A percentile compares a stretch with the other conserved stretches of the same genome.
These are phyloP conservation scores for Ypsolopha sequella DNA, from an alignment of 2,888 invertebrate genomes.

Conservation along the genomic window DNA sequence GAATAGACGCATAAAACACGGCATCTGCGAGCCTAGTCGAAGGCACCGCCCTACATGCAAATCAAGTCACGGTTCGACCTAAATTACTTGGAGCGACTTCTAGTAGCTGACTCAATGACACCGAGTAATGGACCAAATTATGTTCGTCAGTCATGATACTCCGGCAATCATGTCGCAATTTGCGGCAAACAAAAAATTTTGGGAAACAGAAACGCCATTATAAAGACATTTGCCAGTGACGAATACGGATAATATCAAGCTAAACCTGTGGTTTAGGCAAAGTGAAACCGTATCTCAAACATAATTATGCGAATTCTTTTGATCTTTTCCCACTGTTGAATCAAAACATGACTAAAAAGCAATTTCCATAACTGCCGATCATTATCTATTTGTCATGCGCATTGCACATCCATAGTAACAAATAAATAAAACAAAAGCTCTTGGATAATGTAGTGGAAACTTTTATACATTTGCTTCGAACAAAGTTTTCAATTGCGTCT, in stretches of 20 bases:
- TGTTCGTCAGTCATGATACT: slow-evolving; percentile 42
- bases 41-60: slow-evolving; percentile 48
- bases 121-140: slow-evolving; percentile 47
- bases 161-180: slow-evolving; percentile 44
- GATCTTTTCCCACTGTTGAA: not conserved
- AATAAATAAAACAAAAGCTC: no score
- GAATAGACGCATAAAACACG: slow-evolving; percentile 44
- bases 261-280: slow-evolving; percentile 14
- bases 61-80: slow-evolving; percentile 61
- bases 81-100: slow-evolving; percentile 45
- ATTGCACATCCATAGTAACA: no score
- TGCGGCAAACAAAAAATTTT: slow-evolving; percentile 35
- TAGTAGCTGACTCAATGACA: slow-evolving; percentile 33
- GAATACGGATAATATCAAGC: slow-evolving; percentile 27
- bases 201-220: slow-evolving; percentile 47
- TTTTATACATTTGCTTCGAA: no score
- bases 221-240: slow-evolving; percentile 56
- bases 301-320: slow-evolving; percentile 20
- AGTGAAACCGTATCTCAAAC: slow-evolving; percentile 16
- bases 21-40: slow-evolving; percentile 30
- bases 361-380: slow-evolving; percentile 9
- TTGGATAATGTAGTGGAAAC: no score
- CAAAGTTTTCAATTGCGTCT: not conserved
- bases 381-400: slow-evolving; percentile 4
- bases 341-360: slow-evolving; percentile 12